phyloP scores from a whole-genome alignment of 2,888 invertebrate species.

The Aspidiotus rigidus region DNA sequence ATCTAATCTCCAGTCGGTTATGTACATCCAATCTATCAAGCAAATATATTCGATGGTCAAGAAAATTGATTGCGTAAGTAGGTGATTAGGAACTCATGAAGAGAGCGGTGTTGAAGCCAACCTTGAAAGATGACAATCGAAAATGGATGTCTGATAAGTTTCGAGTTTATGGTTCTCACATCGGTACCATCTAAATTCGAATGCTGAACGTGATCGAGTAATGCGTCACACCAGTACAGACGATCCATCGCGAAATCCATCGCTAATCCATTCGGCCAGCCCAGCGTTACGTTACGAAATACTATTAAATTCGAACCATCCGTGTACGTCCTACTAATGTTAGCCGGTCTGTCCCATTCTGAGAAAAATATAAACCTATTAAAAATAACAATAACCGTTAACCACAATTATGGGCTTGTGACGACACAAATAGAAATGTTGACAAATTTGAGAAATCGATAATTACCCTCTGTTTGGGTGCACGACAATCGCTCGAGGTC shows the following conservation, averaged over 20 bases:
- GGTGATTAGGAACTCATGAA: background rate
- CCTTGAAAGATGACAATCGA: conserved; percentile 75
- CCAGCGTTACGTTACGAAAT: conserved; percentile 81
- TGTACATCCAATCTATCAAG: conserved; percentile 74
- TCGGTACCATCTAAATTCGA: conserved; percentile 83
- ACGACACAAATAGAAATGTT: background rate
- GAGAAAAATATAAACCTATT: conserved; percentile 76
- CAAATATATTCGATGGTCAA: conserved; percentile 8
- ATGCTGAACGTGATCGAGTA: conserved; percentile 92
- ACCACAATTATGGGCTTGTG: conserved; percentile 7
- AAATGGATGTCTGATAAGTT: conserved; percentile 79
- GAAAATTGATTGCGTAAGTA: conserved; percentile 9
- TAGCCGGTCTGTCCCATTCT: conserved; percentile 93
- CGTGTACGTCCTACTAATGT: conserved; percentile 83
- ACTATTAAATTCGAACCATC: conserved; percentile 81
- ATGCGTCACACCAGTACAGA: conserved; percentile 94
- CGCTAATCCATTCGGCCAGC: conserved; percentile 95
- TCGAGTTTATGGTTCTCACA: conserved; percentile 77
- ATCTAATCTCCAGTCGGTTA: conserved; percentile 93
- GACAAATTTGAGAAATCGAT: background rate
- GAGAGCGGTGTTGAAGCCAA: conserved; percentile 30
- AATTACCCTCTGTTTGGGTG: conserved; percentile 67
- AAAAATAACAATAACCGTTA: conserved; percentile 31
- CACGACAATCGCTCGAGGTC: conserved; percentile 91
- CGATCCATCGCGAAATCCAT: conserved; percentile 82